Evolutionary conservation across 1,140 invertebrate species (phyloP).

Genomic region (Wasmannia auropunctata): DNA sequence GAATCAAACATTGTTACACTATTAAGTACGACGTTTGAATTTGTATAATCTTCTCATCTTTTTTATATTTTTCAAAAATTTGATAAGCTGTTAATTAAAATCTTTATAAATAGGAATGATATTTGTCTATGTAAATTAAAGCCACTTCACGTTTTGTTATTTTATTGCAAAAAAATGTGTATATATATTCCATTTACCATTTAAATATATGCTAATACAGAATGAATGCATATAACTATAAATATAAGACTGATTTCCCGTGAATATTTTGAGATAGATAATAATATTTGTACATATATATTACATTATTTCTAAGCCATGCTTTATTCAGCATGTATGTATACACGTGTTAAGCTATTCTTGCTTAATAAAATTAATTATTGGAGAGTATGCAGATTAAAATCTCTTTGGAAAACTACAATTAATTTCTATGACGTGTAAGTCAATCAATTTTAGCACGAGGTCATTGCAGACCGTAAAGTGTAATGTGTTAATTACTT

Average conservation of each 20-base stretch:
- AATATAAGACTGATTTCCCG: conserved; percentile 19
- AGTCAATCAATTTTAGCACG: not conserved
- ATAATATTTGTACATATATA: conserved; percentile 39
- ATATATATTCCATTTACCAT: conserved; percentile 48
- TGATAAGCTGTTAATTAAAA: not conserved
- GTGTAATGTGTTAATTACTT: not conserved
- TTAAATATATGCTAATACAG: conserved; percentile 40
- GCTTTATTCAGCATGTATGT: not conserved
- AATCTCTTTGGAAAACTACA: not conserved
- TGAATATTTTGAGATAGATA: conserved; percentile 7
- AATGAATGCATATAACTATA: conserved; percentile 48
- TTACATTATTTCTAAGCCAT: conserved; percentile 45
- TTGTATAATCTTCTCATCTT: not conserved
- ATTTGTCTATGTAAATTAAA: not conserved
- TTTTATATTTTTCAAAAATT: not conserved
- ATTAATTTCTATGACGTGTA: not conserved
- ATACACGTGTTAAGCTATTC: not conserved
- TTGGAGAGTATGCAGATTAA: not conserved
- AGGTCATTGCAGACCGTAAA: not conserved
- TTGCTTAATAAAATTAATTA: conserved; percentile 4
- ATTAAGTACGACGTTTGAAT: not conserved
- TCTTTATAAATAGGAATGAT: conserved; percentile 3
- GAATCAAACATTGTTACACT: not conserved
- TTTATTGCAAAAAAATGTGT: conserved; percentile 32
- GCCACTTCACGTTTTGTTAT: not conserved